Conservation (phyloP, 2,888 invertebrate species). For the Watsonalla binaria region DNA sequence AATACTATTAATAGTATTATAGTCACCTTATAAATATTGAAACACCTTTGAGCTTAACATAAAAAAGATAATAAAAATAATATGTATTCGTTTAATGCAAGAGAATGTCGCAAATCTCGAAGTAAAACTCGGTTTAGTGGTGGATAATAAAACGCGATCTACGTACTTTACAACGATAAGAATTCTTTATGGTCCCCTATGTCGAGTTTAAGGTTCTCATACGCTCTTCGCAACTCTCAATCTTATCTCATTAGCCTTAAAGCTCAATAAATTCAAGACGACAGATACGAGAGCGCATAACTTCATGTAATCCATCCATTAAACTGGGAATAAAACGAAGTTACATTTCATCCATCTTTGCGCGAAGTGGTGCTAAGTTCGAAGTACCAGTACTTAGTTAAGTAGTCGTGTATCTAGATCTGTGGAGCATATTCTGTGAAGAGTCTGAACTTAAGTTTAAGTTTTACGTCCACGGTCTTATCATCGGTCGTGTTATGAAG, state of each 20-base stretch:
- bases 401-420: too few species aligned
- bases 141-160: conserved; percentile 12
- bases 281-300: background rate
- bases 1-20: too few species aligned
- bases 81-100: background rate
- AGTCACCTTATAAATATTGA: too few species aligned
- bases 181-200: conserved; percentile 12
- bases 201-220: conserved; percentile 5
- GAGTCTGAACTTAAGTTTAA: too few species aligned
- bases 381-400: too few species aligned
- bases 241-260: conserved; percentile 4
- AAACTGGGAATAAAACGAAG: background rate
- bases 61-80: background rate
- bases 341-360: background rate
- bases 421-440: too few species aligned
- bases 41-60: too few species aligned
- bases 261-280: background rate
- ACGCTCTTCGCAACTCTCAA: conserved; percentile 1
- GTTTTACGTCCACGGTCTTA: too few species aligned
- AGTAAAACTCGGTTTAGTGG: conserved; percentile 10
- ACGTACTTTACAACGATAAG: conserved; percentile 10
- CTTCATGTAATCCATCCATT: conserved; percentile 1
- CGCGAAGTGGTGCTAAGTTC: background rate
- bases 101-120: background rate
- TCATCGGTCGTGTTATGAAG: too few species aligned